phyloP scores from a whole-genome alignment of 1,140 invertebrate species.

The Episyrphus balteatus region DNA sequence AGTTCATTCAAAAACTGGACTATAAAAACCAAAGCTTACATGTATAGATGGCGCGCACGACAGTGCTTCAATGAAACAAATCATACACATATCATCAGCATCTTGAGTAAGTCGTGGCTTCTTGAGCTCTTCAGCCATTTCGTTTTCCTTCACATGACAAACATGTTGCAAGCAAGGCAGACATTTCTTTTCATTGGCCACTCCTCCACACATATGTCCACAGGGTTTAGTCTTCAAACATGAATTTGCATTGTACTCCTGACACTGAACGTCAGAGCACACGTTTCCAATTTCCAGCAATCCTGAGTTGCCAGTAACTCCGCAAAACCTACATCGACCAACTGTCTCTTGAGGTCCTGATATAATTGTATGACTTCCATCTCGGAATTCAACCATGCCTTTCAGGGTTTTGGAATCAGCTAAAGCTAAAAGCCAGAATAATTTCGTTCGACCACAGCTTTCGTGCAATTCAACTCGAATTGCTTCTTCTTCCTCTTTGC shows the following conservation, averaged over 20 bases:
- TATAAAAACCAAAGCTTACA: conserved; percentile 36
- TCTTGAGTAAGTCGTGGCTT: conserved; percentile 69
- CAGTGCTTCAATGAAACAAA: conserved; percentile 94
- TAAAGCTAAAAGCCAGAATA: conserved; percentile 88
- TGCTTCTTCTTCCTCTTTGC: conserved; percentile 91
- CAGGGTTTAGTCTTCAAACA: conserved; percentile 75
- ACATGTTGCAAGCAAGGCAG: conserved; percentile 67
- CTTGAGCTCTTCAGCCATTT: conserved; percentile 43
- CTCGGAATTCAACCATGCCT: conserved; percentile 86
- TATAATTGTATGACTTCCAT: conserved; percentile 45
- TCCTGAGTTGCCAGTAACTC: conserved; percentile 68
- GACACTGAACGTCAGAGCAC: conserved; percentile 87
- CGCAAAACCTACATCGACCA: conserved; percentile 87
- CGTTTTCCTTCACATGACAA: conserved; percentile 37
- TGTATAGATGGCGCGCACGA: conserved; percentile 90
- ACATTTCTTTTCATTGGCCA: conserved; percentile 69
- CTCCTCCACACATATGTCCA: conserved; percentile 87
- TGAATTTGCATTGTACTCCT: conserved; percentile 75
- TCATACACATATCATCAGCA: conserved; percentile 99
- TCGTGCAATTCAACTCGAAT: conserved; percentile 91
- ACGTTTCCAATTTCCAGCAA: conserved; percentile 84
- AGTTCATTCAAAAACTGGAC: conserved; percentile 2
- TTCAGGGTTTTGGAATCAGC: conserved; percentile 89
- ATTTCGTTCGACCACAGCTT: conserved; percentile 86
- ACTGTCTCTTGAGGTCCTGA: conserved; percentile 40